Percentiles rank a stretch among this genome's conserved stretches.
phyloP scores from a whole-genome alignment of 2,113 vertebrate species.

The Neolamprologus longior region DNA sequence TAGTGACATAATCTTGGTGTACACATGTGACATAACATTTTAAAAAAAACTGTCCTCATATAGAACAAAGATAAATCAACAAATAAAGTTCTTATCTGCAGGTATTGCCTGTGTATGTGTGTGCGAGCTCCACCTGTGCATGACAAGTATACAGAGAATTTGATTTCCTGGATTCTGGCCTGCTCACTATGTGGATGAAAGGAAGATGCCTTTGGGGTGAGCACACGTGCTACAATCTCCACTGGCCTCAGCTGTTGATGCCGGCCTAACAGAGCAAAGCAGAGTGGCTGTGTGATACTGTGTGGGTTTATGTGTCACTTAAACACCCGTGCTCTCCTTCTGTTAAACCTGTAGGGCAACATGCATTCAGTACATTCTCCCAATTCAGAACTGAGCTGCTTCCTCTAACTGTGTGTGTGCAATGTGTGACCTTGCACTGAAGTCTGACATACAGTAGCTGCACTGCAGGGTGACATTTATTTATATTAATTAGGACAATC shows the following conservation, averaged over 20 bases:
- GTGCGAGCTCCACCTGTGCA: neutral
- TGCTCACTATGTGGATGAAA: slow-evolving; percentile 24
- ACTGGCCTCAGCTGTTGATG: slow-evolving; percentile 62
- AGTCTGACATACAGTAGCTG: neutral
- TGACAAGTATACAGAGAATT: neutral
- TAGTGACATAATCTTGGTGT: neutral
- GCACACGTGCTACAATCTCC: slow-evolving; percentile 38
- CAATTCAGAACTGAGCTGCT: neutral
- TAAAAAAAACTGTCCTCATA: neutral
- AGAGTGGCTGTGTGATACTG: neutral
- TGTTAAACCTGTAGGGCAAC: slow-evolving; percentile 16
- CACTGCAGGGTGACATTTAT: neutral
- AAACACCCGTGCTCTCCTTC: neutral
- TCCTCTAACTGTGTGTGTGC: neutral
- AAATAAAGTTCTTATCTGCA: neutral
- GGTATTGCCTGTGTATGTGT: neutral
- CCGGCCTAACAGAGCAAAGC: neutral
- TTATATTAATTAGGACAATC: neutral
- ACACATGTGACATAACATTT: neutral
- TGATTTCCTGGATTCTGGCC: slow-evolving; percentile 4
- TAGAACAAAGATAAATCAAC: neutral
- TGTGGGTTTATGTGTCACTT: slow-evolving; percentile 1
- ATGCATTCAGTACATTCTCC: slow-evolving; percentile 37
- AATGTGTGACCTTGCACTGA: neutral
- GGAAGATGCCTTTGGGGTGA: slow-evolving; percentile 64